Percentiles rank a stretch among this genome's conserved stretches.
These are phyloP conservation scores for Oreochromis tanganicae DNA, from an alignment of 2,113 vertebrate species.

Conservation along the genomic window DNA sequence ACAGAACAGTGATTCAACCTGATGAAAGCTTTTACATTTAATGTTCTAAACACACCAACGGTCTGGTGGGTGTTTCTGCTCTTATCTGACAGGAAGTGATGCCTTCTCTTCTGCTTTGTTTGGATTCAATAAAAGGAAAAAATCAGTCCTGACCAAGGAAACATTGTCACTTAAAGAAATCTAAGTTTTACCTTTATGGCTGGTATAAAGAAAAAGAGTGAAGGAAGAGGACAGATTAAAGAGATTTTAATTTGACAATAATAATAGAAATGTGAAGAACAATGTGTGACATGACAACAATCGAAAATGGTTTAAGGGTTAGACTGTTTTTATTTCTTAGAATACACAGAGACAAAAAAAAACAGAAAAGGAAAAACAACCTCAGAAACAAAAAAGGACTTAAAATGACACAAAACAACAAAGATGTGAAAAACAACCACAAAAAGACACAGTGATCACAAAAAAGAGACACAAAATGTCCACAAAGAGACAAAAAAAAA, in stretches of 20 bases:
- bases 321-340: not conserved
- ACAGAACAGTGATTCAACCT: not conserved
- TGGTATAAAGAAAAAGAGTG: rapidly evolving
- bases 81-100: not conserved
- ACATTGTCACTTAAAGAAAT: not conserved
- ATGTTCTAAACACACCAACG: not conserved
- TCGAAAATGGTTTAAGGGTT: not conserved
- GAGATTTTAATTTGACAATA: not conserved
- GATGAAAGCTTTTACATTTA: not conserved
- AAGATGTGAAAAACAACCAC: not conserved
- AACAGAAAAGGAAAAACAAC: not conserved
- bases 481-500: not conserved
- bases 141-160: not conserved
- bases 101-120: not conserved
- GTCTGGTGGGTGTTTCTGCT: not conserved
- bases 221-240: not conserved
- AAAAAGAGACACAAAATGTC: not conserved
- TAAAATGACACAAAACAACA: not conserved
- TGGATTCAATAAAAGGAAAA: not conserved
- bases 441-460: not conserved
- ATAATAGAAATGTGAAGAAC: not conserved
- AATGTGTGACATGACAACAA: not conserved
- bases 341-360: not conserved
- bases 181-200: not conserved
- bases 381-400: not conserved